Conservation (phyloP, 2,888 invertebrate genomes). For the Gordius sp. region DNA sequence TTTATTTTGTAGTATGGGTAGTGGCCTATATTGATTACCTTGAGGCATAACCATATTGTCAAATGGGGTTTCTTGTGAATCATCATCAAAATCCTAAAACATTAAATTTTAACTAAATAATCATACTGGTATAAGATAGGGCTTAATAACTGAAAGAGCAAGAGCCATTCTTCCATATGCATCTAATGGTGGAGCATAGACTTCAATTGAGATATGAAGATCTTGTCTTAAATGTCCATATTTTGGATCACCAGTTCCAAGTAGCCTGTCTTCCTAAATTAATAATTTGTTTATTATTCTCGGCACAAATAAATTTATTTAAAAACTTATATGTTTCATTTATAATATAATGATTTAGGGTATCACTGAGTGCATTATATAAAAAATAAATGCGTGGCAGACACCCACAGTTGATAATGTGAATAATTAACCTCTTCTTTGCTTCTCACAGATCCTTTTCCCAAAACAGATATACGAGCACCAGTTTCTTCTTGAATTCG, state of each 20-base stretch:
- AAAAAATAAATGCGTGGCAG: too few relatives aligned
- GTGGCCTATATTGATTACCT: too few relatives aligned
- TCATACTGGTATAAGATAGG: conserved; percentile 1
- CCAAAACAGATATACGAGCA: neutral
- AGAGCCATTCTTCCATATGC: neutral
- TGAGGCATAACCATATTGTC: too few relatives aligned
- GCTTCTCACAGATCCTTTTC: conserved; percentile 12
- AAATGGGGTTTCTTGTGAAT: too few relatives aligned
- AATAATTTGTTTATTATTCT: conserved; percentile 3
- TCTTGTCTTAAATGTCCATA: neutral
- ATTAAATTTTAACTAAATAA: too few relatives aligned
- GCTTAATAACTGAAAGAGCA: neutral
- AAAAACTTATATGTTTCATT: conserved; percentile 3
- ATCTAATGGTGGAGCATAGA: conserved; percentile 1
- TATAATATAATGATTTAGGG: neutral
- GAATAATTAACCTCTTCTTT: conserved; percentile 12
- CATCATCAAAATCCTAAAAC: too few relatives aligned
- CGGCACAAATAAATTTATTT: neutral
- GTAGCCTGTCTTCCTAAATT: neutral
- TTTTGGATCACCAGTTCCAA: conserved; percentile 9
- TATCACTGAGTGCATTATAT: neutral
- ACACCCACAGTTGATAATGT: neutral
- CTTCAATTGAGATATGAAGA: conserved; percentile 2
- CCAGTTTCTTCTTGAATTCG: conserved; percentile 10
- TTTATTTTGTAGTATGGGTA: too few relatives aligned